A percentile compares a stretch with the other conserved stretches of the same genome.
phyloP scores from a whole-genome alignment of 2,113 vertebrate species.

The Caranx ignobilis region DNA sequence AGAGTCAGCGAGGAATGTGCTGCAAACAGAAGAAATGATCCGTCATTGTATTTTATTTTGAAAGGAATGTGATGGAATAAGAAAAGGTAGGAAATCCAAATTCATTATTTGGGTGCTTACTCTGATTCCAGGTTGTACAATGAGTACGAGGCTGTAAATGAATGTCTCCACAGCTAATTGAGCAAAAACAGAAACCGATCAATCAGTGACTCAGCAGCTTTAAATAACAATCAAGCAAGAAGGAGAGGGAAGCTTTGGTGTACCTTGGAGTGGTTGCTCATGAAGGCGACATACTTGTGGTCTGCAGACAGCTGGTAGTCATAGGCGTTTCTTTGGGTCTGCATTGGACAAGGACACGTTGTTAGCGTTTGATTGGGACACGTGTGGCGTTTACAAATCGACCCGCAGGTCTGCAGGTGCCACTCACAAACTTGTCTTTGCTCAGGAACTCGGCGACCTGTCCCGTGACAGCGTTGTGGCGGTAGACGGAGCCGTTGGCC shows the following conservation, averaged over 20 bases:
- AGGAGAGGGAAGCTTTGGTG: neutral
- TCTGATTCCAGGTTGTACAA: slow-evolving; percentile 84
- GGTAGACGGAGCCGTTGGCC: slow-evolving; percentile 81
- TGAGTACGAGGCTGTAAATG: slow-evolving; percentile 90
- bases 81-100: neutral
- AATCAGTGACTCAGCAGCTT: neutral
- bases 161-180: slow-evolving; percentile 92
- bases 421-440: slow-evolving; percentile 87
- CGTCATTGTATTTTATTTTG: neutral
- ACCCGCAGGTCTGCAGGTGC: neutral
- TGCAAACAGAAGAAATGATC: slow-evolving; percentile 64
- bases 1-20: slow-evolving; percentile 83
- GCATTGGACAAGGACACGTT: slow-evolving; percentile 10
- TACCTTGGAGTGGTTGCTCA: slow-evolving; percentile 95
- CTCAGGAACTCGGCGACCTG: slow-evolving; percentile 77
- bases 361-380: slow-evolving; percentile 10
- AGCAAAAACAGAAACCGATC: slow-evolving; percentile 22
- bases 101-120: slow-evolving; percentile 76
- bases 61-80: too few species aligned
- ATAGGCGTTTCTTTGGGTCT: slow-evolving; percentile 86
- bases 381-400: neutral
- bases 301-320: slow-evolving; percentile 91
- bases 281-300: slow-evolving; percentile 87
- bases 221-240: neutral
- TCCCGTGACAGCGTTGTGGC: slow-evolving; percentile 81